Evolutionary conservation across 2,113 vertebrate species (phyloP), one percentile per base, ranked within the genome.

Genomic region (Pipa parva): DNA sequence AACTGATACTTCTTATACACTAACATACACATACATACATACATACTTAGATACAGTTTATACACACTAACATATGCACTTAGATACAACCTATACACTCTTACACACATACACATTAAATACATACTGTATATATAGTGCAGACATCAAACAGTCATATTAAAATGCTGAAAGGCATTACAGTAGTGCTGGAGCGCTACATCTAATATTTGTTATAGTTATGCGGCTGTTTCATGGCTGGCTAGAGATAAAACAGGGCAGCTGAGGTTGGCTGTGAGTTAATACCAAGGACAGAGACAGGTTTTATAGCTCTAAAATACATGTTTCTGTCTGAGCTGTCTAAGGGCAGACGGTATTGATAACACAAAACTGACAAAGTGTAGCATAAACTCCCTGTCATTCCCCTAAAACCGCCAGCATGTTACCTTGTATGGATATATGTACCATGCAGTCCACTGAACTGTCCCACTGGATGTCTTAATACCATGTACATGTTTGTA

Each of bases 321-420:
- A 59, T 68, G 49, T 59, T 60, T 60, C 57, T 54, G 58, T 61
- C 66, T 70, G 10, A 18, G 46, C 58, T 54, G 48, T 59, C 57
- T 58, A 61, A 61, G 58, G 66, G 61, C 66, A 70, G 66, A 54
- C 66, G 15, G 25, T 58, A 61, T 51, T 60, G 66, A 70, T 70
- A 70, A 54, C 65, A 24, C 31, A n/a, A 37, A 61, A 27, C 49
- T 60, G 56, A 61, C 65, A 59, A 45, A 50, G 48, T 25, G 36
- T 54, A 61, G 20, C 25, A 54, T 39, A 61, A 54, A 54, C 58
- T 39, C 27, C 7, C 17, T 27, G 56, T 52, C 65, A 50, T 51
- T 17, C 28, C 42, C 45, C 6, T 27, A 36, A 39, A 46, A n/a
- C 25, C n/a, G 13, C 15, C 29, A 20, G 36, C 22, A 33, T 29